Conservation (phyloP, 1,140 invertebrate species). For the Drosophila insularis region DNA sequence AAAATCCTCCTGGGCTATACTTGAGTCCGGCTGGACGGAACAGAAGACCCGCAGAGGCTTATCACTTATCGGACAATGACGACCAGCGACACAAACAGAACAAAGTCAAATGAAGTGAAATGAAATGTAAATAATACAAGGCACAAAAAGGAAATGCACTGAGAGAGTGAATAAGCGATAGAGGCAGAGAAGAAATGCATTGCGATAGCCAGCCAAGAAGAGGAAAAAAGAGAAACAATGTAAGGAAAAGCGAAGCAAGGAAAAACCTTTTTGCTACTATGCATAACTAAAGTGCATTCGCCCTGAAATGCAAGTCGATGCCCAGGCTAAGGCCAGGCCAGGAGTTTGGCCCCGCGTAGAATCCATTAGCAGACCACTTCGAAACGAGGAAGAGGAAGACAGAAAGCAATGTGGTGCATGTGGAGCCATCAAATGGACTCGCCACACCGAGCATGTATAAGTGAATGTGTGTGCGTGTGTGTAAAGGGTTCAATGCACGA, state of each 20-base stretch:
- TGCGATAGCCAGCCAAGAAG: slow-evolving; percentile 45
- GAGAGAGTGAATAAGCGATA: slow-evolving; percentile 12
- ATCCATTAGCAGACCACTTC: slow-evolving; percentile 55
- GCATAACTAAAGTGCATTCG: slow-evolving; percentile 67
- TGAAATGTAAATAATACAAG: slow-evolving; percentile 59
- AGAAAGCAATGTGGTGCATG: slow-evolving; percentile 59
- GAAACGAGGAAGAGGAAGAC: slow-evolving; percentile 30
- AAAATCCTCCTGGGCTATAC: slow-evolving; percentile 62
- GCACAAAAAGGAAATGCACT: slow-evolving; percentile 29
- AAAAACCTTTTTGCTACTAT: slow-evolving; percentile 63
- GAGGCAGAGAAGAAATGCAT: slow-evolving; percentile 29
- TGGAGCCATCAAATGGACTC: slow-evolving; percentile 47
- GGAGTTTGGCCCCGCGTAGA: slow-evolving; percentile 52
- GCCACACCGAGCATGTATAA: not conserved
- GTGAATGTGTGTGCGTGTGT: slow-evolving; percentile 23
- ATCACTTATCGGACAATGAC: slow-evolving; percentile 37
- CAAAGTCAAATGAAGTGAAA: slow-evolving; percentile 24
- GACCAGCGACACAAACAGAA: slow-evolving; percentile 15
- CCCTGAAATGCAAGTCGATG: slow-evolving; percentile 28
- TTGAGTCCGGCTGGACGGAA: slow-evolving; percentile 59
- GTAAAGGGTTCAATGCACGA: slow-evolving; percentile 75
- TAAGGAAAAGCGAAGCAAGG: slow-evolving; percentile 38
- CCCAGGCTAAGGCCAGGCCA: slow-evolving; percentile 36
- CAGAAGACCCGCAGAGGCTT: slow-evolving; percentile 73
- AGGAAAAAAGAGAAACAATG: slow-evolving; percentile 20